Base-by-base conservation (phyloP, 2,888 invertebrate genomes). In the Agriopis marginaria region DNA sequence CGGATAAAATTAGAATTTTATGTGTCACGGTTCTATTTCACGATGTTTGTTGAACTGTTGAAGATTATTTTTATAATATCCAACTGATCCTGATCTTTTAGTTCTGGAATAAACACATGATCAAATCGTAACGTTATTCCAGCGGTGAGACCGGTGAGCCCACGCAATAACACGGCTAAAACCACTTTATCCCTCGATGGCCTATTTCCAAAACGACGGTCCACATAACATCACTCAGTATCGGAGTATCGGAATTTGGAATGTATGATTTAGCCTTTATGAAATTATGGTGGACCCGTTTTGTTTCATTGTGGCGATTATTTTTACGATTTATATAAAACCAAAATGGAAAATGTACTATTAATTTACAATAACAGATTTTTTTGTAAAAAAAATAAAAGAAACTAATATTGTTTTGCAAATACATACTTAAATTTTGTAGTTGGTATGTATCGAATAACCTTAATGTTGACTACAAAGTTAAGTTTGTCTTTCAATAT, bases 131-230 rank as follows among this genome's bases (percentile, higher is more conserved):
- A 42, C 47, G 14, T 66, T 71, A 74, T 71, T 71, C 67, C 23
- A 53, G 50, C 45, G 65, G 23, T 51, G n/a, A 42, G 32, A 58
- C 44, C 44, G 42, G 49, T 62, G 53, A 58, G 44, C 51, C 64
- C 66, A 70, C 70, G 72, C 73, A 72, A 68, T 72, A 66, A 53
- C 63, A 56, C 66, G 32, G 70, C 61, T 67, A 66, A 74, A 76
- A 67, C 63, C 68, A 66, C 74, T 78, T 76, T 71, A 80, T 79
- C 80, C 81, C 74, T 79, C 68, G 72, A 74, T 74, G 79, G 72
- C 81, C 83, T 77, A 79, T 79, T 82, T 80, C 73, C 74, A 68
- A 71, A 32, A 62, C 32, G 12, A 71, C 72, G 64, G 51, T 75
- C 72, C 65, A 71, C 63, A 66, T 76, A 70, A 71, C 70, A 47